A percentile compares a stretch with the other conserved stretches of the same genome.
phyloP scores from a whole-genome alignment of 2,888 invertebrate species.

The Drosophila mimica region DNA sequence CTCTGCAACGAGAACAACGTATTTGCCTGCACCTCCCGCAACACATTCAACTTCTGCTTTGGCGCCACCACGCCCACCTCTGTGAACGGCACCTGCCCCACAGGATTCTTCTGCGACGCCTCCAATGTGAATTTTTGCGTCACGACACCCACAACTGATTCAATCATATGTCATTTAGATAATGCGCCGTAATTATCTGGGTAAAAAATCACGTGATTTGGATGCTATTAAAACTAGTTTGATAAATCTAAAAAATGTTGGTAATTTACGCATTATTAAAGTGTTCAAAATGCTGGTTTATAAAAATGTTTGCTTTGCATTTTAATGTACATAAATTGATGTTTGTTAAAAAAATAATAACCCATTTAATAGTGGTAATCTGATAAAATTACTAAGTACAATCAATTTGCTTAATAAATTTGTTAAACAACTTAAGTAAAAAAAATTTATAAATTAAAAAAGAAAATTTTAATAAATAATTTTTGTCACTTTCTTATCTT shows the following conservation, averaged over 20 bases:
- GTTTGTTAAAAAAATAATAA: neutral
- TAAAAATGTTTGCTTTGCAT: neutral
- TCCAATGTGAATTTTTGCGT: conserved; percentile 73
- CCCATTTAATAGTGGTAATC: neutral
- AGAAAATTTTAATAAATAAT: too few species aligned
- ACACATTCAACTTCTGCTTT: conserved; percentile 81
- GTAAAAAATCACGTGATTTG: neutral
- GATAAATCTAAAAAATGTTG: neutral
- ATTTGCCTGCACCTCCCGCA: conserved; percentile 80
- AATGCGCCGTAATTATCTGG: neutral
- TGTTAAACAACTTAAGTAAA: too few species aligned
- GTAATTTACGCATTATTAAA: neutral
- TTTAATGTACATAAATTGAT: neutral
- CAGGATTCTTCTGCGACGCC: conserved; percentile 75
- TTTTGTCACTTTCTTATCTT: too few species aligned
- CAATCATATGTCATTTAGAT: conserved; percentile 59
- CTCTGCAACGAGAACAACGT: conserved; percentile 72
- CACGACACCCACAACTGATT: conserved; percentile 37
- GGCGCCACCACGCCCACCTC: conserved; percentile 71
- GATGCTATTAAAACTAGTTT: neutral
- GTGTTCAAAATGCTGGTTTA: neutral
- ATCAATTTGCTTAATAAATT: too few species aligned
- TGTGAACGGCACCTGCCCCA: conserved; percentile 75
- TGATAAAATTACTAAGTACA: too few species aligned
- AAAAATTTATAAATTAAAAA: too few species aligned